Evolutionary conservation across 1,140 invertebrate species (phyloP), one percentile per base, ranked within the genome.

Genomic region (Drosophila punjabiensis): DNA sequence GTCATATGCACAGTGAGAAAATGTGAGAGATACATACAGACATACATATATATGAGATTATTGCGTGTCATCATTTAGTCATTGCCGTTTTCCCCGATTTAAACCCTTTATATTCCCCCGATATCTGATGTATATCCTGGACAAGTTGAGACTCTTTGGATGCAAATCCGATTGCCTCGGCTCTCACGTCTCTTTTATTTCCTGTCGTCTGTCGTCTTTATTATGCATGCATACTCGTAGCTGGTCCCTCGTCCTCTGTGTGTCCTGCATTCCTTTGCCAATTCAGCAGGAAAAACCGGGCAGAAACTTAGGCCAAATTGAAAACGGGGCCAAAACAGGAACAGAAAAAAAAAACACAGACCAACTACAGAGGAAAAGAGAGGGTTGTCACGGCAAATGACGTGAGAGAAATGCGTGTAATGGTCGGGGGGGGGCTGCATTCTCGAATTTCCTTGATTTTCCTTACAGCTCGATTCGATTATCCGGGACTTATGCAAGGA

Each of bases 181-280:
- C 28, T 65, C 76, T 66, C 53, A 45, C 28, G 41, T 45, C 71
- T 43, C 45, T 10, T 37, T 37, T 59, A 39, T 41, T 52, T 64
- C 13, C 52, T 67, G 67, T 85, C 76, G 60, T 81, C 76, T 86
- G 24, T 53, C 52, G 75, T 53, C 81, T 87, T 87, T 81, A 88
- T 87, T 87, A 88, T 83, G 84, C 80, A 87, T 87, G 84, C 83
- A 87, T 80, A 73, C 71, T 68, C 39, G n/a, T 24, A 30, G 52
- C 18, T 24, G 37, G 32, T 65, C 35, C 28, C 14, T 37, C n/a
- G 41, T 5, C 13, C 14, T 14, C 13, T 39, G 28, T 39, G 11
- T 30, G 37, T 47, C 14, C 60, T 65, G 13, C 35, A 37, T 70
- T 58, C 28, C 24, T 41, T 20, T 58, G 53, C 14, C 55, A 58